Percentiles rank a stretch among this genome's conserved stretches.
Evolutionary conservation across 2,888 invertebrate species (phyloP).

Genomic region (Tetragonisca angustula): DNA sequence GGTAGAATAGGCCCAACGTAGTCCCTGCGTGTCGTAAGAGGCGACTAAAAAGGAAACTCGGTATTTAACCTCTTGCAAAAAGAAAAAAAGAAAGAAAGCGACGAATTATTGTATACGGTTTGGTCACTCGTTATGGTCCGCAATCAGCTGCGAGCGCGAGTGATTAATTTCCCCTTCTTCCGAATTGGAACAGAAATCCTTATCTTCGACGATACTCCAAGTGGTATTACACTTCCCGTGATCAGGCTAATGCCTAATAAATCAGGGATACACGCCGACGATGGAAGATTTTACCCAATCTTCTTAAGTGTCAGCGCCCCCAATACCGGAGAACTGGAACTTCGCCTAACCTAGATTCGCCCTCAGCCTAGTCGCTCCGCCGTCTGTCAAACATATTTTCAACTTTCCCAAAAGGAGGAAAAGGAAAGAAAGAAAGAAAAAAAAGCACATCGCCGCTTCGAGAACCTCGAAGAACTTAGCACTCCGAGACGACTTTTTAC

Average conservation of each 20-base stretch:
- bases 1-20: too few species aligned
- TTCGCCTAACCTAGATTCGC: background rate
- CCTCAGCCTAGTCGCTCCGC: background rate
- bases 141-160: too few species aligned
- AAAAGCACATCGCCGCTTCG: background rate
- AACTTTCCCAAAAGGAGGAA: background rate
- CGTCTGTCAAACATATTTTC: background rate
- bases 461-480: background rate
- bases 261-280: background rate
- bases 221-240: background rate
- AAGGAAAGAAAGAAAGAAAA: background rate
- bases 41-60: too few species aligned
- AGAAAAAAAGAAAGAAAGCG: too few species aligned
- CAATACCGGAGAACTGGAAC: background rate
- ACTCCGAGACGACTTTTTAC: background rate
- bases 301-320: background rate
- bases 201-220: background rate
- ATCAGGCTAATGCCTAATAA: background rate
- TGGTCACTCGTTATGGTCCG: too few species aligned
- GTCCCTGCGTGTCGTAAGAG: too few species aligned
- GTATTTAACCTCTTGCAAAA: too few species aligned
- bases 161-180: too few species aligned
- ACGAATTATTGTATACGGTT: too few species aligned
- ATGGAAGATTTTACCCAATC: background rate
- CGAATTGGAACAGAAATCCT: too few species aligned